Conservation (phyloP, 2,888 invertebrate genomes). For the Sinohyriopsis cumingii region DNA sequence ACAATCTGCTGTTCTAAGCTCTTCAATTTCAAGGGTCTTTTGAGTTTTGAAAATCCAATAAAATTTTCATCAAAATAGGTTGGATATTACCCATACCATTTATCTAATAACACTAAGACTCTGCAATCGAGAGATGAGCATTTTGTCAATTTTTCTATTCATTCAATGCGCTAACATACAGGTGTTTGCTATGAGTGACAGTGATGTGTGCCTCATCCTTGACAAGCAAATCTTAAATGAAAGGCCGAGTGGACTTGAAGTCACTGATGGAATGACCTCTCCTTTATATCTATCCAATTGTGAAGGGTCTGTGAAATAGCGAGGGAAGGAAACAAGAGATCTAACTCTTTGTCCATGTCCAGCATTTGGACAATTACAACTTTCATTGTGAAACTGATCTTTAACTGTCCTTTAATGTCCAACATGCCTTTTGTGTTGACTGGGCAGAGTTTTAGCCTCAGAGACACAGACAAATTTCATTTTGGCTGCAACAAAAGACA, state of each 20-base stretch:
- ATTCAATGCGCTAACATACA: no score
- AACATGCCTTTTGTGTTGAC: conserved; percentile 41
- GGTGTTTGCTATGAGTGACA: no score
- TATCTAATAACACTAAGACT: no score
- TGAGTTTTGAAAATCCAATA: no score
- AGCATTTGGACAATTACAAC: conserved; percentile 36
- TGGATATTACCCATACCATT: no score
- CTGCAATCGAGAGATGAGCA: no score
- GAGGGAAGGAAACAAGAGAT: conserved; percentile 21
- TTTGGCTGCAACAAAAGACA: conserved; percentile 37
- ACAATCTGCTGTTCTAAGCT: no score
- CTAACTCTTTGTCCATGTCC: conserved; percentile 35
- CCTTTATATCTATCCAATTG: conserved; percentile 42
- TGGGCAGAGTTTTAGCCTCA: conserved; percentile 34
- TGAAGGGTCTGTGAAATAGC: conserved; percentile 26
- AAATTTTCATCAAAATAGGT: no score
- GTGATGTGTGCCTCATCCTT: no score
- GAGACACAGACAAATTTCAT: conserved; percentile 38
- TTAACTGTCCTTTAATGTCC: conserved; percentile 28
- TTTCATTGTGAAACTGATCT: conserved; percentile 45
- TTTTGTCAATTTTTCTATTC: no score
- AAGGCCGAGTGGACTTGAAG: conserved; percentile 27
- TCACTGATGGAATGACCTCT: conserved; percentile 35
- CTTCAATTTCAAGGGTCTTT: no score
- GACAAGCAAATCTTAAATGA: conserved; percentile 12